Evolutionary conservation across 2,797 vertebrate genomes (phyloP).

Genomic region (Sylvilagus floridanus): DNA sequence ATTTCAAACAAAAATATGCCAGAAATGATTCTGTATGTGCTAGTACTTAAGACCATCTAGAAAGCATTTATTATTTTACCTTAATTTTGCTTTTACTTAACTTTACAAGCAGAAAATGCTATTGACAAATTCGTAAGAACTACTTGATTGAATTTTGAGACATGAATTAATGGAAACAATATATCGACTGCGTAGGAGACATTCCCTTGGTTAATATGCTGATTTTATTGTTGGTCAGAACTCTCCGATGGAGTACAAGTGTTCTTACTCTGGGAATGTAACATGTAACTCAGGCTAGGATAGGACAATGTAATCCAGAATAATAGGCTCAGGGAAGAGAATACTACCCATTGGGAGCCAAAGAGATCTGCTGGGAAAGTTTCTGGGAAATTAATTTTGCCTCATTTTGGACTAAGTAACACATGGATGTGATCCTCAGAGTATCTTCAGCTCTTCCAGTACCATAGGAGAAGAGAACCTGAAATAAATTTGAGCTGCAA

Average conservation of each 20-base stretch:
- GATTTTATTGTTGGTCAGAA: conserved; percentile 9
- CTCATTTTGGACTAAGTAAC: conserved; percentile 21
- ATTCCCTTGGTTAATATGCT: not conserved
- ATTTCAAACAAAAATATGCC: conserved; percentile 58
- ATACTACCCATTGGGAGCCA: not conserved
- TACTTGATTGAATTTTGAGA: not conserved
- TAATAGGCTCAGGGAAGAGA: not conserved
- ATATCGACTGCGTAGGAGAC: not conserved
- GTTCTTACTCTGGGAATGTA: not conserved
- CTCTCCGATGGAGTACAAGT: not conserved
- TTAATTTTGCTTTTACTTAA: conserved; percentile 28
- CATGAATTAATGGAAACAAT: conserved; percentile 12
- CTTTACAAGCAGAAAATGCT: conserved; percentile 24
- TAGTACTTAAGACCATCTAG: conserved; percentile 8
- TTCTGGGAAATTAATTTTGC: not conserved
- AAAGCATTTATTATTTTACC: conserved; percentile 27
- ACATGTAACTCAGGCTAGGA: not conserved
- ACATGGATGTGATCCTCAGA: not conserved
- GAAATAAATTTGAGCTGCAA: not conserved
- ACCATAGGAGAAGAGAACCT: not conserved
- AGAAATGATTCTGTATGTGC: not conserved
- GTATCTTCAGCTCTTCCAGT: not conserved
- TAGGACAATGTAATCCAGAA: not conserved
- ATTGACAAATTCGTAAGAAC: not conserved
- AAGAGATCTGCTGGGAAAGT: not conserved